These are phyloP conservation scores for Donacobius atricapilla DNA, from an alignment of 2,113 vertebrate species.

Conservation along the genomic window DNA sequence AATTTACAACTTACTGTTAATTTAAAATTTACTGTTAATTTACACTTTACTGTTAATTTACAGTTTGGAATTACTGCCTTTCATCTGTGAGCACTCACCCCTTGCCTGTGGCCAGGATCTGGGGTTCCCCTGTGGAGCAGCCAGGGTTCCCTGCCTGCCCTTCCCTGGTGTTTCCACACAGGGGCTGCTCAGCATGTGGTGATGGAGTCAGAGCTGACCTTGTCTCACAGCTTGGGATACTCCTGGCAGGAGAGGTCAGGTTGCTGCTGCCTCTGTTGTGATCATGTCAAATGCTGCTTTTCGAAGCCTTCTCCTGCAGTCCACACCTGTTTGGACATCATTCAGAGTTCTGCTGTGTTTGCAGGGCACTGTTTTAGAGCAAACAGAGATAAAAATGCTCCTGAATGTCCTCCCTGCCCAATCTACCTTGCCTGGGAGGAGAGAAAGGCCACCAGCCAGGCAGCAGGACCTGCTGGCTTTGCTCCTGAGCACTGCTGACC, in stretches of 20 bases:
- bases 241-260: background rate
- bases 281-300: background rate
- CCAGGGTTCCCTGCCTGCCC: background rate
- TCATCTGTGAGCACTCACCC: background rate
- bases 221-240: background rate
- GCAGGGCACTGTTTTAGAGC: background rate
- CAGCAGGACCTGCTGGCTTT: background rate
- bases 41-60: background rate
- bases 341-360: background rate
- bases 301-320: background rate
- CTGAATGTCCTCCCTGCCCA: background rate
- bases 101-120: background rate
- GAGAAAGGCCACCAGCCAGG: background rate
- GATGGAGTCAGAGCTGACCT: background rate
- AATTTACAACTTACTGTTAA: background rate
- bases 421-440: background rate
- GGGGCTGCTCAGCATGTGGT: background rate
- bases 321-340: background rate
- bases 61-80: background rate
- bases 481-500: background rate
- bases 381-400: background rate
- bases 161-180: fast-evolving
- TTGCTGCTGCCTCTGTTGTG: background rate
- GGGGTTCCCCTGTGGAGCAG: background rate
- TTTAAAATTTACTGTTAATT: background rate